Conservation (phyloP, 2,113 vertebrate genomes). For the Ctenomys sociabilis region DNA sequence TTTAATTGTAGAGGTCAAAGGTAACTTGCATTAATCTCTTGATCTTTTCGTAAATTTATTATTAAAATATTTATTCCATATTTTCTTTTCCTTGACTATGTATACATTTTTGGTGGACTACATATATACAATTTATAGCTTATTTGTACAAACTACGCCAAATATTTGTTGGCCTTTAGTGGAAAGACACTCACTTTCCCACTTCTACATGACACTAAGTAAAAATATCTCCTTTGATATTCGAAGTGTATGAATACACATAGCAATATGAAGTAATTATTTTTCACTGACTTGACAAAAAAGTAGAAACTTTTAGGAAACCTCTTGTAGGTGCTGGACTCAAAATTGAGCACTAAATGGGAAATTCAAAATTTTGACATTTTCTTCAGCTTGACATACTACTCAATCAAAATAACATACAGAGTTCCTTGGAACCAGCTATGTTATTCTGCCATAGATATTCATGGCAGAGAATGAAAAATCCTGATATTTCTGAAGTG, state of each 20-base stretch:
- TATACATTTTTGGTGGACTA: no score
- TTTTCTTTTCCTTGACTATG: no score
- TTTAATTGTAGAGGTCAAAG: no score
- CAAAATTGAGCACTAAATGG: conserved; percentile 68
- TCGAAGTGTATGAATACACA: neutral
- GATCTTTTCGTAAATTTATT: no score
- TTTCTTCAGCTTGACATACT: neutral
- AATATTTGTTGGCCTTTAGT: no score
- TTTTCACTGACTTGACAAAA: conserved; percentile 79
- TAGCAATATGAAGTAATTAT: conserved; percentile 80
- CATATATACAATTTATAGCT: no score
- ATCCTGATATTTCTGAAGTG: conserved; percentile 37
- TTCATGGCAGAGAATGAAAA: neutral
- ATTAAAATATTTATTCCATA: no score
- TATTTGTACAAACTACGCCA: no score
- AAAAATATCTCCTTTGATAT: no score
- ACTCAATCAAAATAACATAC: conserved; percentile 59
- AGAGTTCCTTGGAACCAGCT: conserved; percentile 63
- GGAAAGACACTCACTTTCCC: no score
- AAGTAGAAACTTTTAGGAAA: conserved; percentile 81
- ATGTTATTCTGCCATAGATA: conserved; percentile 49
- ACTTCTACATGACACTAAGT: no score
- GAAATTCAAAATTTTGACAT: conserved; percentile 67
- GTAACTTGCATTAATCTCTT: no score
- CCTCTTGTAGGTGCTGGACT: conserved; percentile 73